Evolutionary conservation across 2,797 vertebrate genomes (phyloP), one percentile per base, ranked within the genome.

Genomic region (Buphagus erythrorhynchus): DNA sequence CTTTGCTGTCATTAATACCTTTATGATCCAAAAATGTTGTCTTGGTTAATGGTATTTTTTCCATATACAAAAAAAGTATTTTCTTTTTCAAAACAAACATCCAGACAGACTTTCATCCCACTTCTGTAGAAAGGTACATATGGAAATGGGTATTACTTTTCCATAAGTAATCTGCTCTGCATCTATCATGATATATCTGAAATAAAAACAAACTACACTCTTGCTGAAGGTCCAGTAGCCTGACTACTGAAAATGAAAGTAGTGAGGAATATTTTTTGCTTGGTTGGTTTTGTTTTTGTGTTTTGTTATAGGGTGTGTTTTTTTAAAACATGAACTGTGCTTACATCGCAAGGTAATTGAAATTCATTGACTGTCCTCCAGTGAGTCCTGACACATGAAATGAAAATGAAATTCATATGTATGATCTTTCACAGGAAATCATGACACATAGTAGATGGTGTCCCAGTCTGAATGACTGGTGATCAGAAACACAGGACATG

Each of bases 1-100:
- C 20, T 88, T 94, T 28, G 63, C 77, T 71, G 55, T 86, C 57
- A 74, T 88, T 95, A 95, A 74, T 62, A 81, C 35, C 31, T 94
- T 91, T 91, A 93, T 49, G 84, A 91, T 77, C 36, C 21, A 84
- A 93, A 87, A 92, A 28, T 14, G 49, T 18, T 43, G n/a, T 45
- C n/a, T 31, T 35, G 15, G 31, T 40, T 78, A 36, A 36, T 49
- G 11, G 1, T 3, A 77, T 74, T 65, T n/a, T 38, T 78, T 75
- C 29, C 31, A 26, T 10, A 2, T 58, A 92, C 93, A 20, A 92
- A 95, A 68, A 84, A 16, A 79, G 14, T 18, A 75, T 68, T 92
- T 93, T 96, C 4, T 57, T 77, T 91, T 95, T 63, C 8, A 33
- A 78, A 89, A 35, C 31, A 73, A 92, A 52, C 9, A 73, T 29